Evolutionary conservation across 1,140 invertebrate genomes (phyloP), one percentile per base, ranked within the genome.

Genomic region (Chelonus insularis): DNA sequence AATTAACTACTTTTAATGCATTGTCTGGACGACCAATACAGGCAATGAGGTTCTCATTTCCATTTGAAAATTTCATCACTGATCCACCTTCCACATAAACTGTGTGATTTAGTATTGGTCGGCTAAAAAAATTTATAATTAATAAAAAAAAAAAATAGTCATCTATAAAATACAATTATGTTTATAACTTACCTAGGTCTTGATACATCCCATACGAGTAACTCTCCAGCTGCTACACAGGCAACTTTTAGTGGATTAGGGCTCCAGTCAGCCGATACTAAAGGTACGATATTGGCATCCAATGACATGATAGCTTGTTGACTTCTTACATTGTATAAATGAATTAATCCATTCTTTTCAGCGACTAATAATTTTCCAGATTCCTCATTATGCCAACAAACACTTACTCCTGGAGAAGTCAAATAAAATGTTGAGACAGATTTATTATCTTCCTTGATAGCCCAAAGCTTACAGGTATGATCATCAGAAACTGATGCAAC

Each of bases 401-500:
- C 86, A n/a, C 83, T 82, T 80, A 91, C 80, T 37, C 86, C 87
- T 60, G 90, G 85, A 5, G 89, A 89, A n/a, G 84, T 84, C 7
- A 93, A 76, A 52, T 82, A 81, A 73, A 91, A 88, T 16, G 82
- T 85, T 34, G 82, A 76, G 18, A 83, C 69, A 63, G 81, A 84
- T 68, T 84, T 81, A 62, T 82, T 78, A 51, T 83, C 83, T 37
- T 86, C 83, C 39, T 82, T 74, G 0, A 81, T 72, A 39, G 76
- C 79, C 89, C 90, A 92, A 16, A 93, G 74, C 67, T 86, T 84
- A 71, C 89, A 91, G 0, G 88, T 89, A 39, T 87, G 85, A 75
- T 93, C 91, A 78, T 93, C 91, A 62, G 90, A 89, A 8, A 87
- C 87, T 37, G 89, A 91, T 12, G 88, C 90, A 36, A 93, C 68